Base-by-base conservation (phyloP, 2,797 vertebrate genomes). In the Furcifer pardalis region DNA sequence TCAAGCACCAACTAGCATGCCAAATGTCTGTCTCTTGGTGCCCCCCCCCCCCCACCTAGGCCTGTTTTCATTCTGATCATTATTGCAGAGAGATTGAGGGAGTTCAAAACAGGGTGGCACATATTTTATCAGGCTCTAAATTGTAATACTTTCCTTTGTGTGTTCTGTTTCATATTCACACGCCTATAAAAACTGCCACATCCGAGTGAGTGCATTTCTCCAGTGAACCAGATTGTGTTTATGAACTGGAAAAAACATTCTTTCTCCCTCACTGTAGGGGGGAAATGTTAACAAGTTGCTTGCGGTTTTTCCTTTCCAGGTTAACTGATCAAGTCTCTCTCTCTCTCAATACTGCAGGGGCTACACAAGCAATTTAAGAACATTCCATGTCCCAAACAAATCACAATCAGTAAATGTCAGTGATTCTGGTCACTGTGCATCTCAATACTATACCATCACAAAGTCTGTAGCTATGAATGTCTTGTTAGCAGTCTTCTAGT, bases 71-170 rank as follows among this genome's bases (percentile, higher is more conserved):
- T 73, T 27, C 35, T 21, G 59, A 84, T 56, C 69, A 0, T 82
- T 56, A 86, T 78, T 86, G 46, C 78, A 37, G 60, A 83, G 75
- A 81, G 56, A 5, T 72, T 56, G 81, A 17, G 74, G 42, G 69
- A 79, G 68, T 84, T 74, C 0, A 49, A 65, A 91, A 78, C 80
- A 89, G 78, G 87, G 86, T 89, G 74, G 46, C 83, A 75, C 82
- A 62, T 63, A 42, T 85, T 81, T 92, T 81, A 84, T 49, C 66
- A 86, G 69, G 75, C 82, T 56, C 84, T 83, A 77, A 86, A 88
- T 23, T 0, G 63, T 74, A 89, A 93, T 90, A 90, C 84, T 90
- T 92, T 89, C 87, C 91, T 94, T 92, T 91, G 86, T n/a, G 1
- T 89, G 87, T 86, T 84, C 86, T 90, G 91, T 84, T 90, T 90